These are phyloP conservation scores for Danio jaintianensis DNA, from an alignment of 2,797 vertebrate species.

Conservation along the genomic window DNA sequence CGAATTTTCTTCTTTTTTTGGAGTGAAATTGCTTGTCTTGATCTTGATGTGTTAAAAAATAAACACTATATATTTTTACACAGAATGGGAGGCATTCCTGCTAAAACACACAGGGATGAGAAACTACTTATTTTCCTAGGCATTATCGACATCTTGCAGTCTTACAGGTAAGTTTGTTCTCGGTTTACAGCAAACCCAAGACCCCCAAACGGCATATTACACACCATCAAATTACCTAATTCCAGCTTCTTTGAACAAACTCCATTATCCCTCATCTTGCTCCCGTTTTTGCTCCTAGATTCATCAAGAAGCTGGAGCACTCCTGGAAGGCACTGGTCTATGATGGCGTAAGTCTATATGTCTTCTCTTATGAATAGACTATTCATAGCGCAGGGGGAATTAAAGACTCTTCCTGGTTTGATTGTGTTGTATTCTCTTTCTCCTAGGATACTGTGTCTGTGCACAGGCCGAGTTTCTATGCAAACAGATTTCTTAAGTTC, in stretches of 20 bases:
- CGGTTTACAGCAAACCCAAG: background rate
- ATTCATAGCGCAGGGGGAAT: constrained; percentile 49
- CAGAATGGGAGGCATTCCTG: constrained; percentile 98
- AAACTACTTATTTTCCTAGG: constrained; percentile 95
- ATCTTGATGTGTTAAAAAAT: background rate
- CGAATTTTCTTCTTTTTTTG: background rate
- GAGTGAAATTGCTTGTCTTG: background rate
- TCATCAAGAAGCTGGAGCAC: constrained; percentile 98
- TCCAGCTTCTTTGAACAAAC: constrained; percentile 19
- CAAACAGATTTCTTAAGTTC: constrained; percentile 97
- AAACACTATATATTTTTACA: constrained; percentile 58
- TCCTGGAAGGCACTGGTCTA: constrained; percentile 99
- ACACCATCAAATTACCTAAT: constrained; percentile 4
- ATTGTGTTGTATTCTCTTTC: constrained; percentile 46
- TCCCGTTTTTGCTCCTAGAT: constrained; percentile 74
- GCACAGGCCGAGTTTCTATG: constrained; percentile 95
- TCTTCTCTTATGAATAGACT: constrained; percentile 61
- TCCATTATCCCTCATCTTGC: constrained; percentile 49
- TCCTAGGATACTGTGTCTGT: constrained; percentile 94
- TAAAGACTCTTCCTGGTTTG: constrained; percentile 17
- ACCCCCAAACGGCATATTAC: background rate
- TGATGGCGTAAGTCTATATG: constrained; percentile 87
- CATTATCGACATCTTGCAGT: constrained; percentile 98
- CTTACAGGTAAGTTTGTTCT: constrained; percentile 88
- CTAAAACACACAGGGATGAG: constrained; percentile 93